phyloP scores from a whole-genome alignment of 2,888 invertebrate species.

The Melanchra persicariae region DNA sequence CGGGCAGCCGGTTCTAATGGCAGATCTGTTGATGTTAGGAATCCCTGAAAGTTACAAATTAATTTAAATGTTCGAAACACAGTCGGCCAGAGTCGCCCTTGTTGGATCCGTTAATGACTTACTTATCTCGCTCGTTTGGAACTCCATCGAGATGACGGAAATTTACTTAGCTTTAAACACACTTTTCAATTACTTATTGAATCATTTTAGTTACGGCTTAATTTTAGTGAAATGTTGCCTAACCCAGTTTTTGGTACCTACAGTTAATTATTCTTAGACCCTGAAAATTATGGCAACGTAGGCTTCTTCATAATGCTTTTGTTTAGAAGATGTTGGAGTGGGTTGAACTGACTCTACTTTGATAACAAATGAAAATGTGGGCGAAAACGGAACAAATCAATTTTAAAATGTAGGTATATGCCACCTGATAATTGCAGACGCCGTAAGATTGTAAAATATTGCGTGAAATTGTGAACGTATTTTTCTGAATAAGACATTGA shows the following conservation, averaged over 20 bases:
- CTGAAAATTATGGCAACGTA: not conserved
- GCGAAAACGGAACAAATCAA: too few species aligned
- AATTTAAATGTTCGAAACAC: slow-evolving; percentile 81
- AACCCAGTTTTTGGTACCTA: not conserved
- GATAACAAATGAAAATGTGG: too few species aligned
- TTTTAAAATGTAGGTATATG: too few species aligned
- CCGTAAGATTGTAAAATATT: too few species aligned
- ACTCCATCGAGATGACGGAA: slow-evolving; percentile 70
- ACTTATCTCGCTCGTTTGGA: slow-evolving; percentile 77
- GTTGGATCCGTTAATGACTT: slow-evolving; percentile 77
- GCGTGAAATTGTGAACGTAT: too few species aligned
- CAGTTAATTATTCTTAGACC: not conserved
- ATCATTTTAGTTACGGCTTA: slow-evolving; percentile 8
- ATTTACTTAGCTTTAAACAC: slow-evolving; percentile 63
- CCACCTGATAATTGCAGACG: too few species aligned
- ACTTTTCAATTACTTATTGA: slow-evolving; percentile 34
- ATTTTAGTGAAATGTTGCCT: not conserved
- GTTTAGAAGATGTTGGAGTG: too few species aligned
- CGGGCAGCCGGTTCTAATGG: slow-evolving; percentile 72
- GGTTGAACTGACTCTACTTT: too few species aligned
- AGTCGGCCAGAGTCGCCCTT: slow-evolving; percentile 63
- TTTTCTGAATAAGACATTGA: too few species aligned
- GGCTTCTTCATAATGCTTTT: not conserved
- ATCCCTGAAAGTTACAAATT: slow-evolving; percentile 82
- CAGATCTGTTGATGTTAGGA: slow-evolving; percentile 74